Percentiles rank a stretch among this genome's conserved stretches.
phyloP scores from a whole-genome alignment of 2,888 invertebrate species.

The Mesorhabditis belari region DNA sequence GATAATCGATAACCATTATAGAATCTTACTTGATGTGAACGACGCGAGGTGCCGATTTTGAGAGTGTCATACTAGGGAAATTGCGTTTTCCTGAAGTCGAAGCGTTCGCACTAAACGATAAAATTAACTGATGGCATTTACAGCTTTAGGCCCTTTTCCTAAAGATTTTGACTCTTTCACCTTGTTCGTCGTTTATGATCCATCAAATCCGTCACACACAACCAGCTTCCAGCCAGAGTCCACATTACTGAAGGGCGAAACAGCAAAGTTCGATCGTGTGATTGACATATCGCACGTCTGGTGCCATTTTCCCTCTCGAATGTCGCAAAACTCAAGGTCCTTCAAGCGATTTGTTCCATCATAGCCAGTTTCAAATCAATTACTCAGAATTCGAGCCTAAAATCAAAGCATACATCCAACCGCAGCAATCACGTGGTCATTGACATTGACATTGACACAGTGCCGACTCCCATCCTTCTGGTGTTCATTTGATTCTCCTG shows the following conservation, averaged over 20 bases:
- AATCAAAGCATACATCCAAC: not conserved
- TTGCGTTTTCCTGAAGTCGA: not conserved
- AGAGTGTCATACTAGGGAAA: not conserved
- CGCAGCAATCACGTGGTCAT: not conserved
- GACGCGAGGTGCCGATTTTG: not conserved
- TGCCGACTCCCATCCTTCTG: not conserved
- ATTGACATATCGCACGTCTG: not conserved
- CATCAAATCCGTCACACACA: not conserved
- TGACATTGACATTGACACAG: too few species aligned
- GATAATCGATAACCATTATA: too few species aligned
- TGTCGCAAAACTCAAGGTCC: not conserved
- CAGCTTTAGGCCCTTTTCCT: too few species aligned
- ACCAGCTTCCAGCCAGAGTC: not conserved
- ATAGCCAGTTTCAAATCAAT: not conserved
- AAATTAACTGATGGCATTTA: too few species aligned
- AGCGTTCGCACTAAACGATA: not conserved
- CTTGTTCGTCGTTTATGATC: not conserved
- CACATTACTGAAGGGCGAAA: not conserved
- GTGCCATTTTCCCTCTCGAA: not conserved
- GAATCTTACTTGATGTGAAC: not conserved
- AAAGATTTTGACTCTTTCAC: too few species aligned
- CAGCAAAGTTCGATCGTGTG: not conserved
- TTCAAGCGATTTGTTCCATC: not conserved
- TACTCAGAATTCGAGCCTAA: not conserved
- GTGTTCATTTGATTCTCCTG: not conserved